phyloP scores from a whole-genome alignment of 1,140 invertebrate genomes.

The Drosophila parvula region DNA sequence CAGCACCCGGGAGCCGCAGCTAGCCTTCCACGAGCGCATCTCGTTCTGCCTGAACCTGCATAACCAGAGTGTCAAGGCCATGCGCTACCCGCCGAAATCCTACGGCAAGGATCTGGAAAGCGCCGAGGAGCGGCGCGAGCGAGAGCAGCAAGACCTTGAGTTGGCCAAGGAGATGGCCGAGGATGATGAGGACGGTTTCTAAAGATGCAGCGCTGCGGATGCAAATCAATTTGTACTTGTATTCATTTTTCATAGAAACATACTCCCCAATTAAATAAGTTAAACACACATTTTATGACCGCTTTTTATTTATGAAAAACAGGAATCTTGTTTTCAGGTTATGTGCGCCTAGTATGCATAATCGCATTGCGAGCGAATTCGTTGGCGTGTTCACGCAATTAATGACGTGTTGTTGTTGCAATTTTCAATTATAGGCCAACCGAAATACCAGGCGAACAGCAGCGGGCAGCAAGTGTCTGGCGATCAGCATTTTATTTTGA shows the following conservation, averaged over 20 bases:
- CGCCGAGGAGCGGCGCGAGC: conserved; percentile 97
- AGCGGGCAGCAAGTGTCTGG: too few species aligned
- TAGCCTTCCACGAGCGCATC: conserved; percentile 99
- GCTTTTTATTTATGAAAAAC: neutral
- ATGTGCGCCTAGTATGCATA: too few species aligned
- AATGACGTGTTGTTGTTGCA: too few species aligned
- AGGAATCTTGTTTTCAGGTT: too few species aligned
- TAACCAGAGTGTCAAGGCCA: conserved; percentile 99
- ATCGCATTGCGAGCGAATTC: too few species aligned
- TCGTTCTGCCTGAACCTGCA: conserved; percentile 99
- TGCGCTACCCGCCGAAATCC: conserved; percentile 99
- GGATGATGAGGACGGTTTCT: conserved; percentile 97
- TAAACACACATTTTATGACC: conserved; percentile 8
- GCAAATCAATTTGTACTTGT: conserved; percentile 28
- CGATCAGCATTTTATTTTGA: too few species aligned
- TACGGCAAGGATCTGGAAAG: conserved; percentile 99
- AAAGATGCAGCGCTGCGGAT: conserved; percentile 36
- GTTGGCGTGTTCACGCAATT: too few species aligned
- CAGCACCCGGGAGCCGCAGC: conserved; percentile 97
- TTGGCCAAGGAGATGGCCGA: conserved; percentile 99
- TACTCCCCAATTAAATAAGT: conserved; percentile 55
- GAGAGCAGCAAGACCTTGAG: conserved; percentile 98
- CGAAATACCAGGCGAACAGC: too few species aligned
- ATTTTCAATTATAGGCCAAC: too few species aligned
- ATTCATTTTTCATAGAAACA: conserved; percentile 37